Percentiles rank a stretch among this genome's conserved stretches.
Evolutionary conservation across 2,888 invertebrate genomes (phyloP).

Genomic region (Iphiclides podalirius): DNA sequence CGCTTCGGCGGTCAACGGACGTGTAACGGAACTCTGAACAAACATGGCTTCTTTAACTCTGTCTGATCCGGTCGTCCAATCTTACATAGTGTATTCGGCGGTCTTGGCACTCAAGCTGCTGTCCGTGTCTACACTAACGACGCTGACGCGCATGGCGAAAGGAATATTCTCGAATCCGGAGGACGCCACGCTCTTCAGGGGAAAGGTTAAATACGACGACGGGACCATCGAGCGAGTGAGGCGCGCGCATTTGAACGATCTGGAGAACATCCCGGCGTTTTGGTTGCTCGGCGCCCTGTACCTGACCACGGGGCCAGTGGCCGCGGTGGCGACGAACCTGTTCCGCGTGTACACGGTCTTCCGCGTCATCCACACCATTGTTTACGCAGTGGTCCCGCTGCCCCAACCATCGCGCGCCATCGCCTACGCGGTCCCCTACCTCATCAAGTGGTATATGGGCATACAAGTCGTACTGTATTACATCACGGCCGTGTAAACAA

Average conservation of each 20-base stretch:
- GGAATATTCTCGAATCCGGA: constrained; percentile 59
- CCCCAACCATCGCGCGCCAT: constrained; percentile 77
- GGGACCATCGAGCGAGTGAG: constrained; percentile 55
- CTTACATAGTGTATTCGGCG: constrained; percentile 59
- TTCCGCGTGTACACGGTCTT: constrained; percentile 76
- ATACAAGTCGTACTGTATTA: constrained; percentile 46
- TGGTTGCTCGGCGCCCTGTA: constrained; percentile 81
- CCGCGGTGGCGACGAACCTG: constrained; percentile 52
- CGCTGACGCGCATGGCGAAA: constrained; percentile 39
- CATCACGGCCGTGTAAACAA: constrained; percentile 26
- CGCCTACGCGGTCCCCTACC: constrained; percentile 48
- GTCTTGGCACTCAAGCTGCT: constrained; percentile 58
- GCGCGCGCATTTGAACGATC: constrained; percentile 84
- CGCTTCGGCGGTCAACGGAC: too few relatives aligned
- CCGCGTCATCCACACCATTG: constrained; percentile 82
- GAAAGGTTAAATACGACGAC: constrained; percentile 60
- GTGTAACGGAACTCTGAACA: too few relatives aligned
- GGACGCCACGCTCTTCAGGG: constrained; percentile 47
- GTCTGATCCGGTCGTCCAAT: constrained; percentile 47
- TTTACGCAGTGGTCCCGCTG: constrained; percentile 81
- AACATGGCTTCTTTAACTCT: constrained; percentile 37
- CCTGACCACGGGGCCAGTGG: constrained; percentile 78
- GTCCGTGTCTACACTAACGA: constrained; percentile 44
- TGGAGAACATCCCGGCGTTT: constrained; percentile 86
- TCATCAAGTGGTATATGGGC: constrained; percentile 59